Evolutionary conservation across 2,797 vertebrate genomes (phyloP), one percentile per base, ranked within the genome.

Genomic region (Acrocephalus scirpaceus): DNA sequence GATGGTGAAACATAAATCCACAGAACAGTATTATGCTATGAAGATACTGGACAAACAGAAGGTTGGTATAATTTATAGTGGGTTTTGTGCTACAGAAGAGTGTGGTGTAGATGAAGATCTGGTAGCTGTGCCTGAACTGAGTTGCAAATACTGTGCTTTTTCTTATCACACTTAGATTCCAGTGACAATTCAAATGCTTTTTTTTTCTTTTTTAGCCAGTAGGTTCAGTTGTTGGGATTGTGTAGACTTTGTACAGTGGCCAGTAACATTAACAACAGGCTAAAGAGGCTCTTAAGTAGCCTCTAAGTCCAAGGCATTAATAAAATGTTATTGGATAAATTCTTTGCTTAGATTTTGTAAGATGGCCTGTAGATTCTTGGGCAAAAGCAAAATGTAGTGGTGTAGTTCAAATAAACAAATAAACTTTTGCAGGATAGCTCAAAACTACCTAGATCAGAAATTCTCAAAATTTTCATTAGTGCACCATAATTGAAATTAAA

Each of bases 21-120:
- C 99, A 73, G 99, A 99, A 95, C 99, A 99, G 98, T 99, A 99
- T 98, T 99, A 99, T 65, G 99, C 99, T 95, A 99, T 99, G 99
- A 99, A 99, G 98, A 99, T 99, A 97, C 98, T 99, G 98, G 99
- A 99, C 98, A 99, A 99, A 98, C 99, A 99, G 96, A 99, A 99
- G 98, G 99, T 99, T 94, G 93, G 98, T 98, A 87, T 60, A 48
- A 86, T 92, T 81, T 66, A 27, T 34, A 38, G 18, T 44, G 38
- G 1, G 1, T 9, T 92, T 62, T 70, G 22, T 76, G 54, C 27
- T 69, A 29, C 74, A 60, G 21, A 64, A 53, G 80, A 76, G 30
- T 65, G 74, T 34, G 20, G 14, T 72, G 16, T 18, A 38, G 47
- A 13, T 44, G 25, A 56, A 83, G 45, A 20, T 81, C 32, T 84